phyloP scores from a whole-genome alignment of 2,113 vertebrate species.

The Gila orcuttii region DNA sequence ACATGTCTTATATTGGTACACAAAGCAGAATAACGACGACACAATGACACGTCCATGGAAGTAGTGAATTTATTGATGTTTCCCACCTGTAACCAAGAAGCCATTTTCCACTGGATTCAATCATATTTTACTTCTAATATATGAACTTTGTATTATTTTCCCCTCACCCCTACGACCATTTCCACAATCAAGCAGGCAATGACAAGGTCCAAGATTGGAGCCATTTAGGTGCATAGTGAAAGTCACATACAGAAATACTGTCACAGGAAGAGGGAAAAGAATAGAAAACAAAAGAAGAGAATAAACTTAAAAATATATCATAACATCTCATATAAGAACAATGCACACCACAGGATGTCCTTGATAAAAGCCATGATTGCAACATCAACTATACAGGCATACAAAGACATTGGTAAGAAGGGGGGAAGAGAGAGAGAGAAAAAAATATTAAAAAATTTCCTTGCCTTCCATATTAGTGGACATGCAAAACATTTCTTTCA shows the following conservation, averaged over 20 bases:
- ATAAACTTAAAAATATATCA: slow-evolving; percentile 71
- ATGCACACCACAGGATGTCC: slow-evolving; percentile 89
- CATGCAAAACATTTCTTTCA: slow-evolving; percentile 66
- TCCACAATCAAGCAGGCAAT: slow-evolving; percentile 85
- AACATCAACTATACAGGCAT: slow-evolving; percentile 89
- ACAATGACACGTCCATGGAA: slow-evolving; percentile 72
- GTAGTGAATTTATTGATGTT: slow-evolving; percentile 98
- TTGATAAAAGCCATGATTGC: slow-evolving; percentile 83
- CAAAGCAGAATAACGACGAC: slow-evolving; percentile 49
- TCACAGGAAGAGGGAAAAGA: slow-evolving; percentile 78
- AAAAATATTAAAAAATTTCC: slow-evolving; percentile 56
- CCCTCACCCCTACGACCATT: slow-evolving; percentile 53
- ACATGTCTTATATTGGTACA: neutral
- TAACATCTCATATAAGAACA: slow-evolving; percentile 77
- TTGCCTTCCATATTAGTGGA: slow-evolving; percentile 61
- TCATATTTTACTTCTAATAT: slow-evolving; percentile 64
- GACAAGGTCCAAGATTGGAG: slow-evolving; percentile 83
- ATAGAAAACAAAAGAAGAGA: slow-evolving; percentile 74
- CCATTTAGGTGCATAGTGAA: slow-evolving; percentile 94
- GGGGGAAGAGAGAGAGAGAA: slow-evolving; percentile 61
- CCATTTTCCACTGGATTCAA: slow-evolving; percentile 67
- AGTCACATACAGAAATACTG: slow-evolving; percentile 80
- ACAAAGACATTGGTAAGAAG: slow-evolving; percentile 81
- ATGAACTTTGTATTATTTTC: slow-evolving; percentile 70
- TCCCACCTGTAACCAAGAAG: slow-evolving; percentile 82